Base-by-base conservation (phyloP, 2,113 vertebrate species). In the Mirza zaza region DNA sequence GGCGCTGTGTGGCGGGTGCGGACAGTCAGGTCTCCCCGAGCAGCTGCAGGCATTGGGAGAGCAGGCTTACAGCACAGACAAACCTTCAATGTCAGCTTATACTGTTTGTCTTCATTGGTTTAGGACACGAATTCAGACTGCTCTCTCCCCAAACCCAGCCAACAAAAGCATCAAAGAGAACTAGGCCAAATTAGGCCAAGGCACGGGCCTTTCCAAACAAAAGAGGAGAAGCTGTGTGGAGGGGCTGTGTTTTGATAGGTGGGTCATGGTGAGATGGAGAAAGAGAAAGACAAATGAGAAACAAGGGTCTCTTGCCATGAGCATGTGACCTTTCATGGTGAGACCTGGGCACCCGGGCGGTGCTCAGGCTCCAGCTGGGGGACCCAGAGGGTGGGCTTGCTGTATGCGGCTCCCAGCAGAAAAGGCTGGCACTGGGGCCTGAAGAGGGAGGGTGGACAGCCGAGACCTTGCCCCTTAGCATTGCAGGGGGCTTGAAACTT, bases 61-160 rank as follows among this genome's bases (percentile, higher is more conserved):
- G 3, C 82, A 36, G 3, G 45, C 42, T 1, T 27, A 11, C 13
- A 0, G 2, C 36, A 34, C 36, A 59, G 61, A 61, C 14, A 27
- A 12, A 48, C 63, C 63, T 83, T 52, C 17, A 0, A 0, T 11
- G 39, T 32, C 4, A 9, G 36, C 39, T 7, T 2, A 71, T 34
- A 13, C 36, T 0, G 5, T 25, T 48, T 27, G 50, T 82, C 63
- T 42, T 20, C 0, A 0, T 48, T 18, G 4, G 83, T 36, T 52
- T 7, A 29, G 36, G 50, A 48, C 42, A 80, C 39, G 63, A 39
- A 21, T 55, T 1, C 12, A 57, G 52, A 23, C 1, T 17, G 29
- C 14, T 45, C 23, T 57, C 20, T 68, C 50, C 52, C 27, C 2
- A 94, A 87, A 36, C 70, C 50, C 25, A 21, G 57, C 29, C 50